phyloP scores from a whole-genome alignment of 2,113 vertebrate genomes.

The Pachycephala philippinensis region DNA sequence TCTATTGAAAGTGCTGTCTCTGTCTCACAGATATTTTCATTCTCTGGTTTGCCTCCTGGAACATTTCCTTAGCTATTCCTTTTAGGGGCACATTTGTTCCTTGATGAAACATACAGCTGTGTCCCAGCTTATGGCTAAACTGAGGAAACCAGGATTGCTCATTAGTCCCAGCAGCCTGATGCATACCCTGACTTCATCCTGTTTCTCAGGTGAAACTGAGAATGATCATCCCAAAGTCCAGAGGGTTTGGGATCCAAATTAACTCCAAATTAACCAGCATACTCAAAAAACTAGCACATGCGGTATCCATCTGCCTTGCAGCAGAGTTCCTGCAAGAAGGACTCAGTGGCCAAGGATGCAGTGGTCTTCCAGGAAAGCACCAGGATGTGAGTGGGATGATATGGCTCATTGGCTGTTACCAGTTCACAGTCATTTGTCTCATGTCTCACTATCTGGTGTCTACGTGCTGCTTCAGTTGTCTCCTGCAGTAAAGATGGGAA shows the following conservation, averaged over 20 bases:
- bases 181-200: background rate
- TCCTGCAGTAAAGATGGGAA: background rate
- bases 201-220: background rate
- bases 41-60: background rate
- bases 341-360: background rate
- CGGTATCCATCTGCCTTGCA: background rate
- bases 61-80: background rate
- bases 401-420: accelerated
- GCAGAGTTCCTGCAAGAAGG: background rate
- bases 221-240: background rate
- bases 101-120: background rate
- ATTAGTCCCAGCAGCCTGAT: background rate
- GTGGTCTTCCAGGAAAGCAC: background rate
- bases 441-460: background rate
- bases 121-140: background rate
- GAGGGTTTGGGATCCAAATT: background rate
- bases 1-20: background rate
- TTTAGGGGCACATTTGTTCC: background rate
- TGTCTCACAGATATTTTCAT: background rate
- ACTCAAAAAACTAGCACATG: background rate
- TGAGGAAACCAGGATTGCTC: background rate
- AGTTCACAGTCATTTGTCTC: background rate
- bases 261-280: background rate
- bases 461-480: background rate
- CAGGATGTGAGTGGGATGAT: background rate